Conservation (phyloP, 1,140 invertebrate genomes). For the Stenopsyche tienmushanensis region DNA sequence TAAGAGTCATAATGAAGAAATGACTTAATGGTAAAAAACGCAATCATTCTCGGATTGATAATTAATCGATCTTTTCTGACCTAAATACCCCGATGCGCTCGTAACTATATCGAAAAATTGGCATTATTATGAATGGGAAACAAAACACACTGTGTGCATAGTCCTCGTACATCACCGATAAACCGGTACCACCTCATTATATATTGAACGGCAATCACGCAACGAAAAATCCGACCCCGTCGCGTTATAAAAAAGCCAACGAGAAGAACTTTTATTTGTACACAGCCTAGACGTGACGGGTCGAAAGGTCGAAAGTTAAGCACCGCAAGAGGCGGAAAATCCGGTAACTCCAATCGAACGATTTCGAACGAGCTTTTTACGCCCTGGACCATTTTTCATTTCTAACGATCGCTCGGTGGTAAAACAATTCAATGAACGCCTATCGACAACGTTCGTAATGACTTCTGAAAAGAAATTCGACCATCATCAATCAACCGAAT, state of each 20-base stretch:
- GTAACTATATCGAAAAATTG: too few relatives aligned
- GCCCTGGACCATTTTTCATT: constrained; percentile 15
- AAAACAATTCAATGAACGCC: constrained; percentile 15
- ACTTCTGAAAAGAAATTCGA: constrained; percentile 15
- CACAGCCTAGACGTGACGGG: neutral
- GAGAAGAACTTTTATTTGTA: neutral
- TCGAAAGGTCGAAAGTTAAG: neutral
- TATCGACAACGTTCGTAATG: constrained; percentile 3
- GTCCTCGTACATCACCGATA: neutral
- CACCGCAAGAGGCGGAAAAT: neutral
- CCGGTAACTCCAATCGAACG: too few relatives aligned
- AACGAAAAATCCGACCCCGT: neutral
- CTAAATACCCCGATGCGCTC: too few relatives aligned
- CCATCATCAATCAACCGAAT: constrained; percentile 19
- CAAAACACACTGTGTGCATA: neutral
- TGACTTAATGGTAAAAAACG: too few relatives aligned
- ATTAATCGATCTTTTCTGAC: too few relatives aligned
- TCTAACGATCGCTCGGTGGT: constrained; percentile 4
- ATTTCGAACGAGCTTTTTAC: too few relatives aligned
- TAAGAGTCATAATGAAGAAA: too few relatives aligned
- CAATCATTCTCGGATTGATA: too few relatives aligned
- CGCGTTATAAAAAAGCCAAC: neutral
- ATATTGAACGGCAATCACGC: neutral
- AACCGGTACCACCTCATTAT: neutral
- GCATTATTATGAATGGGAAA: too few relatives aligned